Conservation (phyloP, 2,797 vertebrate genomes). For the Sylvia borin region DNA sequence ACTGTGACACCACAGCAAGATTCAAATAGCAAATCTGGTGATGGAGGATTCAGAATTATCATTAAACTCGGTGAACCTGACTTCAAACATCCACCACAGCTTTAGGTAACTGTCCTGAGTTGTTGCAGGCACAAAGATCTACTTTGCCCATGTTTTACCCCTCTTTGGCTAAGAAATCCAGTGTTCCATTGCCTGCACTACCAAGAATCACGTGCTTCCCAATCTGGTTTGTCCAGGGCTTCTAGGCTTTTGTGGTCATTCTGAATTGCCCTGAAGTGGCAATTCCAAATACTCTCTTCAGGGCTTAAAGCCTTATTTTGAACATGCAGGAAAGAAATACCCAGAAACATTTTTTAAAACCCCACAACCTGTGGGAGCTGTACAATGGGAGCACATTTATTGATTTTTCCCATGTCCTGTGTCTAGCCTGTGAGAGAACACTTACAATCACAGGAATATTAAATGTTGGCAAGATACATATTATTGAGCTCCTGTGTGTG, state of each 20-base stretch:
- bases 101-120: not conserved
- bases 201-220: not conserved
- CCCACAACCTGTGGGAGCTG: not conserved
- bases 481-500: not conserved
- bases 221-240: not conserved
- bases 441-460: not conserved
- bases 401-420: not conserved
- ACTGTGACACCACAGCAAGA: not conserved
- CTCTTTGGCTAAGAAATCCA: not conserved
- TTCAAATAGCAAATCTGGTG: not conserved
- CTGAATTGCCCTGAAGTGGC: not conserved
- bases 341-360: not conserved
- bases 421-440: not conserved
- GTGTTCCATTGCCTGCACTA: not conserved
- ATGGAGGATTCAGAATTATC: not conserved
- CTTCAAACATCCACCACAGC: not conserved
- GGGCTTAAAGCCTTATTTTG: not conserved
- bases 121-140: not conserved
- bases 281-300: not conserved
- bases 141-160: not conserved
- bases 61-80: not conserved
- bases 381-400: not conserved
- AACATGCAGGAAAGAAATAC: not conserved
- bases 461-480: not conserved
- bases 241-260: not conserved